A percentile compares a stretch with the other conserved stretches of the same genome.
Evolutionary conservation across 2,888 invertebrate species (phyloP).

Genomic region (Melinaea menophilus): DNA sequence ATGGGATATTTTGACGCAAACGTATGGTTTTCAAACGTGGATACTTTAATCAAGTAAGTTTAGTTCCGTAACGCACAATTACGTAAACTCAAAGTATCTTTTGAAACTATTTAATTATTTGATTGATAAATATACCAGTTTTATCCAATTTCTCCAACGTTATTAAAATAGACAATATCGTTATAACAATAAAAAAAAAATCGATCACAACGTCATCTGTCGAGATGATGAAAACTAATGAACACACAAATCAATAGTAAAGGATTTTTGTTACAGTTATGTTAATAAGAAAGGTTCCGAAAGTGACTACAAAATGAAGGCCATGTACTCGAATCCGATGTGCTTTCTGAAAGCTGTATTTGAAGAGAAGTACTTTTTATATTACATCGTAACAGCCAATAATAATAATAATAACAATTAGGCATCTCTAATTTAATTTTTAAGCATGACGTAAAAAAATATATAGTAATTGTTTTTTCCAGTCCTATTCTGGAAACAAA

Average conservation of each 20-base stretch:
- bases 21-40: slow-evolving; percentile 90
- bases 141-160: no score
- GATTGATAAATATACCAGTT: no score
- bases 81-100: no score
- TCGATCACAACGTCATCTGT: no score
- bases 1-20: slow-evolving; percentile 87
- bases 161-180: no score
- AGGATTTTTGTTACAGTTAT: slow-evolving; percentile 31
- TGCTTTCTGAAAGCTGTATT: slow-evolving; percentile 88
- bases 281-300: slow-evolving; percentile 69
- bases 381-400: background rate
- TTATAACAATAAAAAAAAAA: no score
- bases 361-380: slow-evolving; percentile 46
- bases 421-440: slow-evolving; percentile 6
- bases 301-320: slow-evolving; percentile 79
- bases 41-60: slow-evolving; percentile 87
- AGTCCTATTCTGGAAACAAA: slow-evolving; percentile 80
- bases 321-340: slow-evolving; percentile 89
- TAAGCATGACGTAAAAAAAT: no score
- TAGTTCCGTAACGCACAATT: background rate
- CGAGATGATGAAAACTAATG: no score
- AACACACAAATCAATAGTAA: no score
- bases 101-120: no score
- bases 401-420: background rate
- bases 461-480: slow-evolving; percentile 20